phyloP scores from a whole-genome alignment of 2,888 invertebrate genomes.

The Vanessa cardui region DNA sequence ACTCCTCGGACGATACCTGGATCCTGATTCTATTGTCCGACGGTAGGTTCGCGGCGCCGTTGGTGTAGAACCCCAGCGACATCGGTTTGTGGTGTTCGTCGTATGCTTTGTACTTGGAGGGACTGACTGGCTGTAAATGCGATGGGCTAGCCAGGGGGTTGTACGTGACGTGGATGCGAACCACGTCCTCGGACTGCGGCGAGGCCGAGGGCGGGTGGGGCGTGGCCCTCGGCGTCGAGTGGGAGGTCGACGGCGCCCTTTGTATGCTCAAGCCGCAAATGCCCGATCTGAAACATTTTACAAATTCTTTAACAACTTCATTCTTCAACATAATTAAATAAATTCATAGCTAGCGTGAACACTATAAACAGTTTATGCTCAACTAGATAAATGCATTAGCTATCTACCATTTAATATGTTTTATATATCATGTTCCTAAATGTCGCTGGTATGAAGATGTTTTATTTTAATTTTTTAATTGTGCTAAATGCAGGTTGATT shows the following conservation, averaged over 20 bases:
- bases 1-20: slow-evolving; percentile 86
- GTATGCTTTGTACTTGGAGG: slow-evolving; percentile 67
- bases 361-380: slow-evolving; percentile 2
- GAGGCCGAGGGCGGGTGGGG: slow-evolving; percentile 85
- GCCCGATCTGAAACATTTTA: slow-evolving; percentile 66
- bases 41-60: slow-evolving; percentile 77
- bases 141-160: slow-evolving; percentile 81
- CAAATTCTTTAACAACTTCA: background rate
- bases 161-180: slow-evolving; percentile 91
- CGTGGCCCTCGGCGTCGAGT: slow-evolving; percentile 86
- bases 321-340: background rate
- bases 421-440: background rate
- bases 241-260: slow-evolving; percentile 75
- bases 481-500: background rate
- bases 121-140: slow-evolving; percentile 74
- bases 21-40: slow-evolving; percentile 89
- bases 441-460: slow-evolving; percentile 4
- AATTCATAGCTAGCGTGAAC: slow-evolving; percentile 12
- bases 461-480: background rate
- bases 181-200: slow-evolving; percentile 85
- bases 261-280: slow-evolving; percentile 80
- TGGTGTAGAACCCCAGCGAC: slow-evolving; percentile 75
- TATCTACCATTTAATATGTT: slow-evolving; percentile 7
- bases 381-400: slow-evolving; percentile 18
- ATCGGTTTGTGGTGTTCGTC: slow-evolving; percentile 72